These are phyloP conservation scores for Neolamprologus caudopunctatus DNA, from an alignment of 2,113 vertebrate genomes.

Conservation along the genomic window DNA sequence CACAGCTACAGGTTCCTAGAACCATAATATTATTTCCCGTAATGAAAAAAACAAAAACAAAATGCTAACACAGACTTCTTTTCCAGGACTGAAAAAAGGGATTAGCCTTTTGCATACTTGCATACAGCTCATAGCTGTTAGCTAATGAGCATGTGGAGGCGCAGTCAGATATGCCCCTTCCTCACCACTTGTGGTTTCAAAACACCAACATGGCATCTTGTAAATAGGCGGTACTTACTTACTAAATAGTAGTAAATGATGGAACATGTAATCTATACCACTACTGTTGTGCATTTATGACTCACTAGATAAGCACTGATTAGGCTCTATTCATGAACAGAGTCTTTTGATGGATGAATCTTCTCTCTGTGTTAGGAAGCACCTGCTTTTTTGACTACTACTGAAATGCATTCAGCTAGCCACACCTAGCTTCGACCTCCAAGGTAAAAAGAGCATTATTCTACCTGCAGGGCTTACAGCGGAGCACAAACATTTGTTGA, in stretches of 20 bases:
- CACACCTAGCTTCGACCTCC: background rate
- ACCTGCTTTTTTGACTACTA: background rate
- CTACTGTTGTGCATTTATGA: background rate
- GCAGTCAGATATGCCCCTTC: background rate
- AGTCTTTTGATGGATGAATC: background rate
- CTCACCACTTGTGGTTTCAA: background rate
- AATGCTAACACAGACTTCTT: background rate
- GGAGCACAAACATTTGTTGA: background rate
- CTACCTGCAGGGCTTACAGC: background rate
- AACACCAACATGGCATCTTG: background rate
- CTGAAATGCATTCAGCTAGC: background rate
- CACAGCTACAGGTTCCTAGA: background rate
- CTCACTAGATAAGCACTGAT: background rate
- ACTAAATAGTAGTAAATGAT: background rate
- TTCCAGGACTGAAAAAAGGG: background rate
- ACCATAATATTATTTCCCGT: background rate
- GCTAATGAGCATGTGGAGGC: background rate
- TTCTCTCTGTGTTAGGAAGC: background rate
- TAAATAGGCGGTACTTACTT: background rate
- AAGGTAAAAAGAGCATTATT: background rate
- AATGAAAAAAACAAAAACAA: background rate
- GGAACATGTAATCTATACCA: background rate
- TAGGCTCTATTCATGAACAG: background rate
- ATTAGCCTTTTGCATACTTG: background rate
- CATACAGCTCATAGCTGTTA: background rate